Evolutionary conservation across 2,888 invertebrate species (phyloP).

Genomic region (Chaitophorus viminalis): DNA sequence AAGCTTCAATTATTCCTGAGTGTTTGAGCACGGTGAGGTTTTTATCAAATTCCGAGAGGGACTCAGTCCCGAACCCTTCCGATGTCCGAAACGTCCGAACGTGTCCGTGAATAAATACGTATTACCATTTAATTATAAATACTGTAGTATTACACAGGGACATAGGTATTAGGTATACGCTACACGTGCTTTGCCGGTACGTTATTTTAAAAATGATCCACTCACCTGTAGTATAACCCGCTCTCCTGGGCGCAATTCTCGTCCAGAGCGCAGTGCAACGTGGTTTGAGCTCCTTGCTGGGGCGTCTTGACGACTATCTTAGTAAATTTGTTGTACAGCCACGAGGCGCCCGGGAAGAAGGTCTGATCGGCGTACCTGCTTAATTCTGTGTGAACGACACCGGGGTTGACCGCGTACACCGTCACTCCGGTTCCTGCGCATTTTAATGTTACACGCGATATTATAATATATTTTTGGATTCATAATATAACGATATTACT

Average conservation of each 20-base stretch:
- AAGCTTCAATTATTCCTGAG: too few species aligned
- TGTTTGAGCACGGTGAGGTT: too few species aligned
- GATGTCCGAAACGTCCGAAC: too few species aligned
- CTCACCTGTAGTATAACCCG: constrained; percentile 65
- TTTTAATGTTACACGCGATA: not conserved
- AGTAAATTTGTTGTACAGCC: constrained; percentile 66
- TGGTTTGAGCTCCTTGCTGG: constrained; percentile 79
- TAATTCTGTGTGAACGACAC: constrained; percentile 79
- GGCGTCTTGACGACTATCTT: constrained; percentile 71
- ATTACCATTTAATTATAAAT: too few species aligned
- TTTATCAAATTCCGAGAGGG: too few species aligned
- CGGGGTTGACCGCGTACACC: constrained; percentile 79
- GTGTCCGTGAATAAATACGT: too few species aligned
- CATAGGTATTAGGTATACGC: too few species aligned
- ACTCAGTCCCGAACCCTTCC: too few species aligned
- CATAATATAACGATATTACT: too few species aligned
- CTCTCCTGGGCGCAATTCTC: constrained; percentile 69
- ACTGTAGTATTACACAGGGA: too few species aligned
- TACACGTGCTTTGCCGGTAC: too few species aligned
- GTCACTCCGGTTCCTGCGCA: constrained; percentile 70
- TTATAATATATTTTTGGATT: too few species aligned
- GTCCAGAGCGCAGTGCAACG: constrained; percentile 77
- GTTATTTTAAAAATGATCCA: not conserved
- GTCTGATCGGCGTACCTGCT: constrained; percentile 73
- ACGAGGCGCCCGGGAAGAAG: constrained; percentile 69